phyloP scores from a whole-genome alignment of 1,140 invertebrate genomes.

The Tetragonula clypearis region DNA sequence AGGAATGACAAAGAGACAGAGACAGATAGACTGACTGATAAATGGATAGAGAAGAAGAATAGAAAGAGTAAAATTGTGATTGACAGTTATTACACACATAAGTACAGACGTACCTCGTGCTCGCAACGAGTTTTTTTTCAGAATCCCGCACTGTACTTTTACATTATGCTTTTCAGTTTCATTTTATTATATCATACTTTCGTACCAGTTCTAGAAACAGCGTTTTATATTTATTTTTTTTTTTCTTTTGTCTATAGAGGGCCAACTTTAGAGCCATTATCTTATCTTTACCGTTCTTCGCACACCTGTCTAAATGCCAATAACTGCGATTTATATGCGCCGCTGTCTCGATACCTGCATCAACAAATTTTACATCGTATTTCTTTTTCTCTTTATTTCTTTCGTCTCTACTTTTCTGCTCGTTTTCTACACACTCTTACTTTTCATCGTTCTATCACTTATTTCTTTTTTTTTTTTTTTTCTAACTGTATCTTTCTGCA shows the following conservation, averaged over 20 bases:
- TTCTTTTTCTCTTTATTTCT: background rate
- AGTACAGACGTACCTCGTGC: conserved; percentile 35
- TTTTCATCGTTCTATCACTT: background rate
- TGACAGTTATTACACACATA: conserved; percentile 26
- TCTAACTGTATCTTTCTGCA: background rate
- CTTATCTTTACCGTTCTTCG: conserved; percentile 54
- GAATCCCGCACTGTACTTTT: conserved; percentile 25
- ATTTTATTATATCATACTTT: conserved; percentile 24
- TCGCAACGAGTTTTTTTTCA: conserved; percentile 28
- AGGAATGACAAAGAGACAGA: background rate
- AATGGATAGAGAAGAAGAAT: background rate
- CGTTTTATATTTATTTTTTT: background rate
- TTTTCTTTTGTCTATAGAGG: conserved; percentile 17
- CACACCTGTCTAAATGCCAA: conserved; percentile 55
- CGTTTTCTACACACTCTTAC: background rate
- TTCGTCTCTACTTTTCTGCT: background rate
- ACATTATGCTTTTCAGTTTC: background rate
- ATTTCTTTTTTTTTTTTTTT: background rate
- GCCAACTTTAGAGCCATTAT: conserved; percentile 38
- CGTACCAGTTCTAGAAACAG: background rate
- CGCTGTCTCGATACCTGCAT: background rate
- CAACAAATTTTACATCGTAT: conserved; percentile 1
- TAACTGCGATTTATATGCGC: conserved; percentile 4
- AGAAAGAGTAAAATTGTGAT: background rate
- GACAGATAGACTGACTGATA: background rate